Percentiles rank a stretch among this genome's conserved stretches.
Conservation (phyloP, 2,113 vertebrate genomes). For the Chionomys nivalis region DNA sequence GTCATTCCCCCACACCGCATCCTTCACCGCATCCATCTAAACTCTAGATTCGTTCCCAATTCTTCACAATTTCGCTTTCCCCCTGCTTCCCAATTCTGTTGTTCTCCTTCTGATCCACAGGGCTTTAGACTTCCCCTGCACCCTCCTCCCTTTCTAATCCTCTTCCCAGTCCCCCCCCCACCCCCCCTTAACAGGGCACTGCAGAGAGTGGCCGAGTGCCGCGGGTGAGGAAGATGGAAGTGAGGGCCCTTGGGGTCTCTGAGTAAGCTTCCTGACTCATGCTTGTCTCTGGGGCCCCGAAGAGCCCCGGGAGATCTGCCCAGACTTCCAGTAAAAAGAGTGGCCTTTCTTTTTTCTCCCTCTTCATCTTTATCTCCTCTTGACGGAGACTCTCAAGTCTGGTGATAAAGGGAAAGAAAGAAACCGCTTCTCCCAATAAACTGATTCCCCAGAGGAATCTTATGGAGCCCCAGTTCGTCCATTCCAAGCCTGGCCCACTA, state of each 20-base stretch:
- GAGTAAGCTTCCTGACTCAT: constrained; percentile 71
- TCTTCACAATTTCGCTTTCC: background rate
- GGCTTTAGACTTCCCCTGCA: background rate
- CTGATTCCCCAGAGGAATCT: background rate
- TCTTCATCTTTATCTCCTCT: background rate
- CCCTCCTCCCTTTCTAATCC: background rate
- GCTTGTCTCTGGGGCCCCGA: background rate
- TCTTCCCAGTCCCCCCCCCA: background rate
- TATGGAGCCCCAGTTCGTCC: background rate
- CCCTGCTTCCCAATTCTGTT: background rate
- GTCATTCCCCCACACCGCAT: background rate
- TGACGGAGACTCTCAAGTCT: constrained; percentile 7
- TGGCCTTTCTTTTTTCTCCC: background rate
- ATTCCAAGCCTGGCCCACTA: background rate
- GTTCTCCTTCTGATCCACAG: background rate
- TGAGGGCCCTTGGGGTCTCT: constrained; percentile 71
- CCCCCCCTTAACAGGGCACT: background rate
- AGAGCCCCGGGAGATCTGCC: background rate
- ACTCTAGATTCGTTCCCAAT: background rate
- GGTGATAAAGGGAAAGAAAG: background rate
- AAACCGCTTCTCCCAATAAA: background rate
- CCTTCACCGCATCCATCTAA: background rate
- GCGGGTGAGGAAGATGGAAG: background rate
- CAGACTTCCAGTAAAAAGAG: constrained; percentile 10
- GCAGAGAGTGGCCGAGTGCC: background rate